Evolutionary conservation across 2,888 invertebrate genomes (phyloP).

Genomic region (Sphaeridia pumilis): DNA sequence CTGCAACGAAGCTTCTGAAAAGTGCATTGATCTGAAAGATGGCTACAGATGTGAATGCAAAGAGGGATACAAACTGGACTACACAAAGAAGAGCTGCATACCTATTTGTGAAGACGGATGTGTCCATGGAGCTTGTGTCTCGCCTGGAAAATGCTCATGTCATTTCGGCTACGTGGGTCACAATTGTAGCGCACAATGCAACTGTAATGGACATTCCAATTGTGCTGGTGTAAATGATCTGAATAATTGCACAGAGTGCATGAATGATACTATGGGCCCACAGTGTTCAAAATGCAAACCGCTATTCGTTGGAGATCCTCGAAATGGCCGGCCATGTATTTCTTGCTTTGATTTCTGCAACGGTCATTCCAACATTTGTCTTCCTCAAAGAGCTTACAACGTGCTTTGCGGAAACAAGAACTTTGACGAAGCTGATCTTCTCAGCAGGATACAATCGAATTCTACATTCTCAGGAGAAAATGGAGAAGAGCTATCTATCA

Average conservation of each 20-base stretch:
- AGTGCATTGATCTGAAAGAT: conserved; percentile 66
- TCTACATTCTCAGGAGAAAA: background rate
- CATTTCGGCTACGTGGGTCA: conserved; percentile 90
- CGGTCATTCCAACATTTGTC: conserved; percentile 72
- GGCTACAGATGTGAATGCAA: conserved; percentile 75
- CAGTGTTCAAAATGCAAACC: conserved; percentile 85
- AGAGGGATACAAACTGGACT: conserved; percentile 21
- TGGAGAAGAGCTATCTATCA: background rate
- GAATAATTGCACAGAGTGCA: conserved; percentile 68
- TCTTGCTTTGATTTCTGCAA: conserved; percentile 82
- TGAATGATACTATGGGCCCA: conserved; percentile 85
- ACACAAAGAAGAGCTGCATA: conserved; percentile 47
- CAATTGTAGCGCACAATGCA: conserved; percentile 86
- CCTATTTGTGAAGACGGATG: conserved; percentile 76
- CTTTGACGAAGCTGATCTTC: conserved; percentile 2
- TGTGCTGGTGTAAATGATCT: conserved; percentile 77
- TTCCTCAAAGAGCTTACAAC: conserved; percentile 40
- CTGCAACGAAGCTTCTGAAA: conserved; percentile 74
- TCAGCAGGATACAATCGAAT: conserved; percentile 15
- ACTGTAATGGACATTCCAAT: conserved; percentile 87
- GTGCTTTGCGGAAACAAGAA: background rate
- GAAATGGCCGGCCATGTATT: conserved; percentile 66
- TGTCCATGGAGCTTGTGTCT: conserved; percentile 69
- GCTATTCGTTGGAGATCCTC: conserved; percentile 81
- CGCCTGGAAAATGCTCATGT: conserved; percentile 73